phyloP scores from a whole-genome alignment of 1,140 invertebrate species.

The Maniola jurtina region DNA sequence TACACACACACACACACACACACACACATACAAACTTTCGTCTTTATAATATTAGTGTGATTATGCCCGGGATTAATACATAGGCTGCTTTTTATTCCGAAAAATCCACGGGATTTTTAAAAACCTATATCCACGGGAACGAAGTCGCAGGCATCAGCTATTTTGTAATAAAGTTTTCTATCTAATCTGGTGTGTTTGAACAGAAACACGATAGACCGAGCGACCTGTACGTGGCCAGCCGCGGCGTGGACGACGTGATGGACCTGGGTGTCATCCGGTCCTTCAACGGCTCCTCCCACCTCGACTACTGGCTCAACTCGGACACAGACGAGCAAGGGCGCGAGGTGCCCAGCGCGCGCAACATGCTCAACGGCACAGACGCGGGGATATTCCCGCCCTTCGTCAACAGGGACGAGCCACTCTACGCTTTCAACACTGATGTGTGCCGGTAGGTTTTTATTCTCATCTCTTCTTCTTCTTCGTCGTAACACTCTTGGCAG shows the following conservation, averaged over 20 bases:
- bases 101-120: no score
- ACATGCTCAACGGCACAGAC: conserved; percentile 83
- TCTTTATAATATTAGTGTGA: no score
- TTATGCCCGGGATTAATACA: no score
- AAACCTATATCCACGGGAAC: no score
- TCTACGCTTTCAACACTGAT: conserved; percentile 82
- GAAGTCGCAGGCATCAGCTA: no score
- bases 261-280: conserved; percentile 78
- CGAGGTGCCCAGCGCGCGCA: conserved; percentile 72
- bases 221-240: conserved; percentile 76
- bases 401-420: conserved; percentile 62
- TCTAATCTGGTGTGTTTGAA: not conserved
- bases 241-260: conserved; percentile 74
- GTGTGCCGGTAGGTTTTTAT: conserved; percentile 79
- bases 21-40: no score
- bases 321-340: conserved; percentile 31
- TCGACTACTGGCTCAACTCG: conserved; percentile 71
- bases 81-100: no score
- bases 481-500: no score
- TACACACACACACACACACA: no score
- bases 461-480: no score
- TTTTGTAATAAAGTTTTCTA: no score
- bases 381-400: conserved; percentile 81
- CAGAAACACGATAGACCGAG: conserved; percentile 81
- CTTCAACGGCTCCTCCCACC: conserved; percentile 70